Conservation (phyloP, 2,113 vertebrate genomes). For the Pungitius pungitius region DNA sequence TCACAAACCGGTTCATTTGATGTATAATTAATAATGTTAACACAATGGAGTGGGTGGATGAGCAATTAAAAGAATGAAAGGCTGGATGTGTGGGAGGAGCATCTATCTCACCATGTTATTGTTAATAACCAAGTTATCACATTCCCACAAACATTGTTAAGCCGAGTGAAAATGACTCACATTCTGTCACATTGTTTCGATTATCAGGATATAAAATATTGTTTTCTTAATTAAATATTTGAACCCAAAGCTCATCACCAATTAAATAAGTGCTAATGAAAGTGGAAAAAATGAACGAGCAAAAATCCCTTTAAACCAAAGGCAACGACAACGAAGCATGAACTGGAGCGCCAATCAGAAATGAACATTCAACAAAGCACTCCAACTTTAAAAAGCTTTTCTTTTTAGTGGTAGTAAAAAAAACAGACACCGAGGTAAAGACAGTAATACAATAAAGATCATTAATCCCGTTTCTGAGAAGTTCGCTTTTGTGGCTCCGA, state of each 20-base stretch:
- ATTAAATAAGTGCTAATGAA: background rate
- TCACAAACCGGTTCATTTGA: background rate
- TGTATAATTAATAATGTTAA: background rate
- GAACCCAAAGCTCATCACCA: background rate
- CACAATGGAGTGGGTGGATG: background rate
- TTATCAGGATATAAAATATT: background rate
- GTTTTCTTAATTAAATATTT: background rate
- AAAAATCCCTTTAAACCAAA: background rate
- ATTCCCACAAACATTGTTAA: background rate
- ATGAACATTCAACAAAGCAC: background rate
- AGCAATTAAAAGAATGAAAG: background rate
- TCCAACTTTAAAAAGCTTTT: background rate
- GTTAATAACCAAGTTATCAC: background rate
- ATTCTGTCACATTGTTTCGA: background rate
- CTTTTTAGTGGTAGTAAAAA: background rate
- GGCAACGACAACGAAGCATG: background rate
- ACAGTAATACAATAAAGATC: background rate
- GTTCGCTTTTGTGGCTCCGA: slow-evolving; percentile 6
- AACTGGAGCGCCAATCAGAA: slow-evolving; percentile 8
- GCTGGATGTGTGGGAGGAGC: background rate
- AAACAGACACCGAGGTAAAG: background rate
- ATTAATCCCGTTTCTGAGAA: background rate
- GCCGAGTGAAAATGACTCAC: background rate
- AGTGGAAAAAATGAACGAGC: background rate
- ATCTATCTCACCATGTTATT: background rate